Evolutionary conservation across 1,140 invertebrate genomes (phyloP), one percentile per base, ranked within the genome.

Genomic region (Idris sp.): DNA sequence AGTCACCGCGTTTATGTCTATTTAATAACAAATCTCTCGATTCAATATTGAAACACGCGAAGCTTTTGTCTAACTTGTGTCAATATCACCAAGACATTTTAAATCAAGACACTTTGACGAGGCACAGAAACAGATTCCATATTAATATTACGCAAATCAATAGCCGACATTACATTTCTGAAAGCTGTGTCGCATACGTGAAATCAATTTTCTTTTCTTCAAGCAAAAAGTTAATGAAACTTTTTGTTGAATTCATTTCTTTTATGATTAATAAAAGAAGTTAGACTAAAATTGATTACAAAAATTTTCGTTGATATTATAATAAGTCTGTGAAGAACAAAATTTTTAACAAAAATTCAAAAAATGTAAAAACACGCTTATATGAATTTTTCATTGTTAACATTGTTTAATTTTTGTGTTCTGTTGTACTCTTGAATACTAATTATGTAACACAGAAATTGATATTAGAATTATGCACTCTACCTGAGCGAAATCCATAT

Each of bases 401-500:
- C 2, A 22, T 6, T 6, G 19, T 22, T 9, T 19, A 59, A 36
- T 59, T 26, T 38, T n/a, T n/a, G n/a, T n/a, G n/a, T n/a, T n/a
- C n/a, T 22, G 28, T 51, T 33, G 44, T 18, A 9, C 38, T 22
- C 25, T 33, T 16, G 11, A 14, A 51, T 15, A 8, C 31, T 53
- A 31, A 64, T 65, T 44, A 65, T 30, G 38, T 43, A 51, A 46
- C 9, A 16, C 8, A 26, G 15, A 51, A 54, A 31, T 14, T 26
- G 30, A 49, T 56, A 14, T 18, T 10, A 33, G 8, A 51, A 51
- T 58, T 35, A 44, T 33, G n/a, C n/a, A 30, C 19, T 33, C 7
- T 82, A 87, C 86, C 84, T 90, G 89, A 74, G 93, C 94, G 79
- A 95, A 94, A 85, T 95, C 94, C 94, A 95, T 94, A 81, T 95